Evolutionary conservation across 2,113 vertebrate genomes (phyloP).

Genomic region (Cricetomys ansorgei): DNA sequence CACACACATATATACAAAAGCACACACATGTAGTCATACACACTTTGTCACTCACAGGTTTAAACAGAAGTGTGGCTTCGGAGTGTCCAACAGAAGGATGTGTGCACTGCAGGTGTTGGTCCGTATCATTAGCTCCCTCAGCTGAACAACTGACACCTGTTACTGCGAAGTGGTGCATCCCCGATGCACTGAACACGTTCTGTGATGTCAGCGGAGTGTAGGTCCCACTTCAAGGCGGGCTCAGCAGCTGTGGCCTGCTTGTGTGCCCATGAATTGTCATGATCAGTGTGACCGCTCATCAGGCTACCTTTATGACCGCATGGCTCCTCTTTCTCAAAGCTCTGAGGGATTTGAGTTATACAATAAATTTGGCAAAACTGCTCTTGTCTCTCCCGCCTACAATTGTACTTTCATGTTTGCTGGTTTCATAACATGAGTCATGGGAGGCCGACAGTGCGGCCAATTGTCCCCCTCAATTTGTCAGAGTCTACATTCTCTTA

Average conservation of each 20-base stretch:
- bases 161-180: neutral
- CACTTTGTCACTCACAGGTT: neutral
- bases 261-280: neutral
- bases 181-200: neutral
- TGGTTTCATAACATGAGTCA: constrained; percentile 55
- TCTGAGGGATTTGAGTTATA: constrained; percentile 41
- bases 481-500: constrained; percentile 38
- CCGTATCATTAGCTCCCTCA: neutral
- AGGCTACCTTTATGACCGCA: neutral
- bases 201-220: neutral
- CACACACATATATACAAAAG: neutral
- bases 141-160: neutral
- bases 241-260: neutral
- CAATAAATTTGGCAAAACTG: constrained; percentile 50
- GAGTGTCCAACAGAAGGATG: fast-evolving
- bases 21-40: neutral
- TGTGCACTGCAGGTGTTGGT: neutral
- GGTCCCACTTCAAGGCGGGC: neutral
- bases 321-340: constrained; percentile 18
- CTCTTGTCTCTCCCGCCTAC: constrained; percentile 53
- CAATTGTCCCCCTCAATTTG: constrained; percentile 58
- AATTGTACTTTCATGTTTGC: constrained; percentile 70
- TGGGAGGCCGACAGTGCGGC: constrained; percentile 36
- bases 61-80: neutral
- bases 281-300: neutral